Percentiles rank a stretch among this genome's conserved stretches.
These are phyloP conservation scores for Myanophis thanlyinensis DNA, from an alignment of 2,113 vertebrate species.

Conservation along the genomic window DNA sequence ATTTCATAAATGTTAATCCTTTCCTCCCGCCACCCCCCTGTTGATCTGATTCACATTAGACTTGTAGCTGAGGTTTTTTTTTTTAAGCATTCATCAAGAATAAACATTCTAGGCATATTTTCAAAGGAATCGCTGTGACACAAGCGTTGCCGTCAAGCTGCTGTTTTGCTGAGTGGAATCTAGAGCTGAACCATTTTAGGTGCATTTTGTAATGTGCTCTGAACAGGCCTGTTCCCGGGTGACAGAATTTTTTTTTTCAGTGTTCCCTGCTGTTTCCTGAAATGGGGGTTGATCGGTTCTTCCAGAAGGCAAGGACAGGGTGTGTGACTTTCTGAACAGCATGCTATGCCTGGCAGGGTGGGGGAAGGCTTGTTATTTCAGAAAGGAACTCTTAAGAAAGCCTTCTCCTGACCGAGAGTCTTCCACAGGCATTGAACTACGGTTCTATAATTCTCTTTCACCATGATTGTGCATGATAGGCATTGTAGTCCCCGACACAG, in stretches of 20 bases:
- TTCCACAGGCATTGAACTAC: neutral
- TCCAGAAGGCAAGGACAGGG: neutral
- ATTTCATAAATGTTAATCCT: slow-evolving; percentile 18
- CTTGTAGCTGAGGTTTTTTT: neutral
- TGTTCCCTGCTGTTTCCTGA: neutral
- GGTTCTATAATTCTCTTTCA: neutral
- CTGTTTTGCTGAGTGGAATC: slow-evolving; percentile 16
- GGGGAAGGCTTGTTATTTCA: neutral
- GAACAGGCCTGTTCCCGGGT: neutral
- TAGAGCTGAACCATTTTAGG: slow-evolving; percentile 8
- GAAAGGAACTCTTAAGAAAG: neutral
- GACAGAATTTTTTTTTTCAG: neutral
- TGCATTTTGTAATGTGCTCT: neutral
- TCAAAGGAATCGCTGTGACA: slow-evolving; percentile 17
- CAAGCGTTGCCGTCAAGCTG: neutral
- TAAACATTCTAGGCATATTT: slow-evolving; percentile 23
- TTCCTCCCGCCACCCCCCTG: neutral
- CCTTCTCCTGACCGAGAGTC: neutral
- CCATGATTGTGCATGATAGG: neutral
- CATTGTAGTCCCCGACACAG: neutral
- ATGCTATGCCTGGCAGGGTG: neutral
- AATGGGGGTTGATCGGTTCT: neutral
- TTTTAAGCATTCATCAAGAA: slow-evolving; percentile 8
- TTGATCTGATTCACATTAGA: slow-evolving; percentile 1
- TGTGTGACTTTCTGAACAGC: neutral